Percentiles rank a stretch among this genome's conserved stretches.
Conservation (phyloP, 2,888 invertebrate species). For the Xestobium rufovillosum region DNA sequence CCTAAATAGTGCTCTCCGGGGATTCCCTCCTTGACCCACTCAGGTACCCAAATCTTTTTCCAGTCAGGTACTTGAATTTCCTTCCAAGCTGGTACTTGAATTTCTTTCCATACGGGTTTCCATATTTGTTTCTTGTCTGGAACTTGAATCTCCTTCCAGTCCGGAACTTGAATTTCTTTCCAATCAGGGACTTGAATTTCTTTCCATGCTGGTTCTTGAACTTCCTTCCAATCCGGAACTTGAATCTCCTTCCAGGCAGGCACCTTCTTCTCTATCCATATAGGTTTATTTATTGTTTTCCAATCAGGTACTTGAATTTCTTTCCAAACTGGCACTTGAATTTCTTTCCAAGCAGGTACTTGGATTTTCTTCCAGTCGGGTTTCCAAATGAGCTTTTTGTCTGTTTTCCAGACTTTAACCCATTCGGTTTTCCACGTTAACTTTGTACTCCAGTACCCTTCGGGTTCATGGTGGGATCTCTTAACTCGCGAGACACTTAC, state of each 20-base stretch:
- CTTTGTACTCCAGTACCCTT: slow-evolving; percentile 75
- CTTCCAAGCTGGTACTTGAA: slow-evolving; percentile 57
- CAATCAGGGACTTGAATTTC: slow-evolving; percentile 58
- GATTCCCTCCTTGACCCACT: slow-evolving; percentile 54
- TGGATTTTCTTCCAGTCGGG: slow-evolving; percentile 67
- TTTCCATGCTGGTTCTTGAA: slow-evolving; percentile 58
- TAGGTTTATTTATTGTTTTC: slow-evolving; percentile 62
- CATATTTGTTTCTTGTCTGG: slow-evolving; percentile 59
- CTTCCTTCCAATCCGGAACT: slow-evolving; percentile 57
- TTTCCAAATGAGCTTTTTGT: slow-evolving; percentile 67
- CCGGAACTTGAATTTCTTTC: slow-evolving; percentile 62
- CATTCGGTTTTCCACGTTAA: slow-evolving; percentile 77
- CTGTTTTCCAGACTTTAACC: slow-evolving; percentile 68
- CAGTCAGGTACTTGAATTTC: slow-evolving; percentile 57
- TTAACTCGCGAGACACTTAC: slow-evolving; percentile 48
- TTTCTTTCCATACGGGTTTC: slow-evolving; percentile 56
- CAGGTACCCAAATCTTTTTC: slow-evolving; percentile 48
- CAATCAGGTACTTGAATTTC: slow-evolving; percentile 65
- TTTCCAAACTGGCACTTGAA: slow-evolving; percentile 71
- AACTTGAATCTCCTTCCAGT: slow-evolving; percentile 49
- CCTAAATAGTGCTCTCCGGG: slow-evolving; percentile 57
- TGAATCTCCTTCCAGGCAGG: slow-evolving; percentile 63
- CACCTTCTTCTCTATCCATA: slow-evolving; percentile 64
- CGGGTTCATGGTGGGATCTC: slow-evolving; percentile 54
- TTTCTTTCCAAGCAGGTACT: slow-evolving; percentile 71